Evolutionary conservation across 2,888 invertebrate genomes (phyloP).

Genomic region (Limnephilus marmoratus): DNA sequence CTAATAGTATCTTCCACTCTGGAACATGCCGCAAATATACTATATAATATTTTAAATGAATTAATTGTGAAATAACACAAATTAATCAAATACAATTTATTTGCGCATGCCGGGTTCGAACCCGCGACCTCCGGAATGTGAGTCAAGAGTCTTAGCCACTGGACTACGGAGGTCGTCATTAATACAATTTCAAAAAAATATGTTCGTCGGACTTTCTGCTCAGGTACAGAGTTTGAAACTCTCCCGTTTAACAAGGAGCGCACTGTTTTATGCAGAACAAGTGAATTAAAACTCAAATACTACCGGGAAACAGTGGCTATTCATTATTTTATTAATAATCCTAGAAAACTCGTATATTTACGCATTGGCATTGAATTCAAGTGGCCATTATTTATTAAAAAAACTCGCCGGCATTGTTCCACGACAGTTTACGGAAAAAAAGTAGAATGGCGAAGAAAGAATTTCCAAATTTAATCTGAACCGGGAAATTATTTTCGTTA

Average conservation of each 20-base stretch:
- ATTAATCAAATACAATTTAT: too few species aligned
- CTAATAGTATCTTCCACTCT: too few species aligned
- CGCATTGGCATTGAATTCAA: slow-evolving; percentile 22
- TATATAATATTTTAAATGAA: too few species aligned
- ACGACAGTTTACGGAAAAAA: not conserved
- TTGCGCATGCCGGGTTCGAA: too few species aligned
- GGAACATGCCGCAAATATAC: too few species aligned
- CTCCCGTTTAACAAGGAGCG: not conserved
- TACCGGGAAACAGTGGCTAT: not conserved
- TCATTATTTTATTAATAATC: slow-evolving; percentile 33
- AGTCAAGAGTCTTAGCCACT: too few species aligned
- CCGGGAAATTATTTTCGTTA: not conserved
- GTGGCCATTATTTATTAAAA: not conserved
- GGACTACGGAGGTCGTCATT: too few species aligned
- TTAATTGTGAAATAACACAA: too few species aligned
- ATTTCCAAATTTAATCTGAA: not conserved
- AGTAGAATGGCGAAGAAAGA: not conserved
- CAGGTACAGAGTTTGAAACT: too few species aligned
- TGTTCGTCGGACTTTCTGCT: too few species aligned
- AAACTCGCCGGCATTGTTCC: not conserved
- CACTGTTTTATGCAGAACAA: not conserved
- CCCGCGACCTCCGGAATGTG: too few species aligned
- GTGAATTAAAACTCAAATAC: not conserved
- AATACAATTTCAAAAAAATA: too few species aligned
- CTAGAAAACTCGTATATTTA: not conserved